Evolutionary conservation across 2,888 invertebrate species (phyloP).

Genomic region (Macrosiphum euphorbiae): DNA sequence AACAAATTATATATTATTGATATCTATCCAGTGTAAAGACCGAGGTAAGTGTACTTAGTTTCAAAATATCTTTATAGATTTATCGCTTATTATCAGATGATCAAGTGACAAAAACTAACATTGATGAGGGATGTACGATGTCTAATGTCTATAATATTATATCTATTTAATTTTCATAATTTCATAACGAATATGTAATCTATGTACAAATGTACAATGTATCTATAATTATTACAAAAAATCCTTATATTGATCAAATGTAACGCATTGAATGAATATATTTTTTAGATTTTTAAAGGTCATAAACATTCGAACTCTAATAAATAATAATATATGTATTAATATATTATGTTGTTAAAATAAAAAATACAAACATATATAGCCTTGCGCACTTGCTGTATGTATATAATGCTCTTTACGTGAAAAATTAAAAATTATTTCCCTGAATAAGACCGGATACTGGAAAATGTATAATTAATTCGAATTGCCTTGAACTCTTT

Average conservation of each 20-base stretch:
- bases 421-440: background rate
- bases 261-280: background rate
- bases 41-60: background rate
- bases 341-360: background rate
- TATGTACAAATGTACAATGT: too few relatives aligned
- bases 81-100: background rate
- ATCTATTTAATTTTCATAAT: background rate
- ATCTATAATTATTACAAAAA: background rate
- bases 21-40: background rate
- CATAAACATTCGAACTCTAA: background rate
- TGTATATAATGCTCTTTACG: background rate
- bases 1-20: background rate
- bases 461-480: background rate
- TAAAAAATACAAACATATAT: background rate
- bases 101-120: background rate
- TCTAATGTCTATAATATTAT: background rate
- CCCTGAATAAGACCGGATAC: background rate
- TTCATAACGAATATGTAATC: background rate
- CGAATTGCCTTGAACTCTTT: background rate
- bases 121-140: background rate
- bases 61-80: background rate
- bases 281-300: background rate
- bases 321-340: background rate
- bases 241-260: background rate
- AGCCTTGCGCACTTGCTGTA: background rate